Base-by-base conservation (phyloP, 1,140 invertebrate genomes). In the Bicyclus anynana region DNA sequence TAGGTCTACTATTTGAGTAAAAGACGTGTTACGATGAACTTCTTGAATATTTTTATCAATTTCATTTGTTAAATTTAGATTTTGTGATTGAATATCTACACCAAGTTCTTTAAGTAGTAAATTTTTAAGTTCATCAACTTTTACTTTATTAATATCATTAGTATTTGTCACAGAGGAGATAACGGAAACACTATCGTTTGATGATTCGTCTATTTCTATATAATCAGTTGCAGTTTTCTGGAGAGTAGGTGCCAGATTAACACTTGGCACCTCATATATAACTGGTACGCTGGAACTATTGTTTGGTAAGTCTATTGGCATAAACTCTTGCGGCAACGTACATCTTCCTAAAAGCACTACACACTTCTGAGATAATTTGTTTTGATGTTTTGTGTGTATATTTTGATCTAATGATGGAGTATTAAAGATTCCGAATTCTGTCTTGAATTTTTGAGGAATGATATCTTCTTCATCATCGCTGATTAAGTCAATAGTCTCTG, bases 381-480 rank as follows among this genome's bases (percentile, higher is more conserved):
- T 66, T 62, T 84, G 74, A 58, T 86, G 83, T 59, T 72, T 73
- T 7, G 33, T 18, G 59, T 72, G 56, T 21, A 56, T 50, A 21
- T 53, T 40, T 58, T 67, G 56, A 13, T 72, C 58, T 5, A 70
- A 62, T 13, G 47, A 40, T 27, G 37, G 27, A 29, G 74, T 50
- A 17, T 63, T 67, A 52, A 59, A 84, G 16, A 62, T 59, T 16
- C 79, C 81, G 62, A 72, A 84, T 65, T 87, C 71, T 27, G 80
- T 84, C 51, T 65, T 63, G 46, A 77, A 72, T 16, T 38, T 52
- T 57, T 53, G 33, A 33, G 27, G 23, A 38, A 21, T 23, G 40
- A 38, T 52, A 29, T 74, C 67, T 44, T 79, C 69, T 51, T 88
- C 85, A 33, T 84, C 83, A 21, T 88, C 85, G 62, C 80, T 85